Evolutionary conservation across 2,113 vertebrate species (phyloP).

Genomic region (Corythoichthys intestinalis): DNA sequence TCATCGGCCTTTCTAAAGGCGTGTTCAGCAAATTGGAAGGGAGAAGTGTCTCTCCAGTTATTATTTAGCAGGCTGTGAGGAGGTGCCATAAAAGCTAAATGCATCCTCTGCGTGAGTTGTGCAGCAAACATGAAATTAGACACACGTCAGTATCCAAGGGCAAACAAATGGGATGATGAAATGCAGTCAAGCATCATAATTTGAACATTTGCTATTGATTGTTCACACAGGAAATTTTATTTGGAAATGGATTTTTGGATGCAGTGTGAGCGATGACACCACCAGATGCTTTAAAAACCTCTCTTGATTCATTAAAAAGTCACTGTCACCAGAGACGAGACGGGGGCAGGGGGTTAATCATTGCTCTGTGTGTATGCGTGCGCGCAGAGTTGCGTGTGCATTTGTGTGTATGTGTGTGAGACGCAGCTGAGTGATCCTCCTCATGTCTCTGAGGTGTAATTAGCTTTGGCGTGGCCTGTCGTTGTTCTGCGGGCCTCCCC

Average conservation of each 20-base stretch:
- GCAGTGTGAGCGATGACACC: slow-evolving; percentile 19
- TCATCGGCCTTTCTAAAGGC: slow-evolving; percentile 33
- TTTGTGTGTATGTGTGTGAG: slow-evolving; percentile 14
- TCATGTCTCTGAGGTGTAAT: slow-evolving; percentile 62
- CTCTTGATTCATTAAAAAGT: slow-evolving; percentile 60
- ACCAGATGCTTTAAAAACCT: slow-evolving; percentile 43
- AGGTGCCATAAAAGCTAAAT: slow-evolving; percentile 41
- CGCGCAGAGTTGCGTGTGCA: not conserved
- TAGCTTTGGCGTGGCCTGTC: slow-evolving; percentile 51
- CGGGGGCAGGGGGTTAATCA: slow-evolving; percentile 42
- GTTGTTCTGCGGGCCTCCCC: slow-evolving; percentile 38
- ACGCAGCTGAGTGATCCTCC: slow-evolving; percentile 55
- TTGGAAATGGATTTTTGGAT: slow-evolving; percentile 45
- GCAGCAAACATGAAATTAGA: slow-evolving; percentile 54
- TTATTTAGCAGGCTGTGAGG: slow-evolving; percentile 42
- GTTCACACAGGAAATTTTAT: slow-evolving; percentile 22
- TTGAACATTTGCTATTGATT: slow-evolving; percentile 48
- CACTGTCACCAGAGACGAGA: slow-evolving; percentile 30
- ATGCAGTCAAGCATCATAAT: slow-evolving; percentile 41
- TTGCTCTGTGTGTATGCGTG: slow-evolving; percentile 15
- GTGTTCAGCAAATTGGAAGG: slow-evolving; percentile 39
- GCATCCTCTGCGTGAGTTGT: slow-evolving; percentile 46
- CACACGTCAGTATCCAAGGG: slow-evolving; percentile 34
- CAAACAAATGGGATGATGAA: slow-evolving; percentile 51
- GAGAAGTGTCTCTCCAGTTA: slow-evolving; percentile 46